Base-by-base conservation (phyloP, 2,888 invertebrate species). In the Drosophila robusta region DNA sequence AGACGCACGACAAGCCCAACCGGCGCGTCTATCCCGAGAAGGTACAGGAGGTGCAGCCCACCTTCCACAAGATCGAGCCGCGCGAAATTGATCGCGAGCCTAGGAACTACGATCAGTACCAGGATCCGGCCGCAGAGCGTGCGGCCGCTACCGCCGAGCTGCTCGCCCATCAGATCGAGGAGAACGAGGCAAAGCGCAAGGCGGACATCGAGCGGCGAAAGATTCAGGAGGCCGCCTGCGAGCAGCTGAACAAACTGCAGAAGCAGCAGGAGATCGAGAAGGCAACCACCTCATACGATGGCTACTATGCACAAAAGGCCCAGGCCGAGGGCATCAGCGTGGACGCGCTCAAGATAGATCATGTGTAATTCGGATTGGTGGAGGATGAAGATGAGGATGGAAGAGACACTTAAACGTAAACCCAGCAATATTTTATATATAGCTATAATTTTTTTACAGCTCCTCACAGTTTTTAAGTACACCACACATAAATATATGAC, bases 91-190 rank as follows among this genome's bases (percentile, higher is more conserved):
- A 82, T 34, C 84, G 83, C 2, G 81, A 81, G 60, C 80, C 87
- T 3, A 44, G 82, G 32, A 82, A 83, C 29, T 85, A 89, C 11
- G 85, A 85, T 9, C 80, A 89, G 52, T 86, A 89, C 46, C 89
- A 90, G 79, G 73, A 87, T 76, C 76, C 88, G 47, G 81, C 89
- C 7, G 88, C 75, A 3, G 85, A 86, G 29, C 70, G 88, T 2
- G 89, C 85, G 14, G 90, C 87, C 3, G 91, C 91, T 5, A 86
- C 89, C 1, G 91, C 90, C 14, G 91, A 91, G 57, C 65, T 90
- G 16, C 77, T 87, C n/a, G 80, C 89, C 18, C 91, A 91, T 24
- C 89, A 91, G 58, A 83, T 90, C 18, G 89, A 90, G 69, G 90
- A 91, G 72, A 84, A 87, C 44, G 90, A 89, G 58, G 65, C 83